Conservation (phyloP, 2,888 invertebrate genomes). For the Crematogaster levior region DNA sequence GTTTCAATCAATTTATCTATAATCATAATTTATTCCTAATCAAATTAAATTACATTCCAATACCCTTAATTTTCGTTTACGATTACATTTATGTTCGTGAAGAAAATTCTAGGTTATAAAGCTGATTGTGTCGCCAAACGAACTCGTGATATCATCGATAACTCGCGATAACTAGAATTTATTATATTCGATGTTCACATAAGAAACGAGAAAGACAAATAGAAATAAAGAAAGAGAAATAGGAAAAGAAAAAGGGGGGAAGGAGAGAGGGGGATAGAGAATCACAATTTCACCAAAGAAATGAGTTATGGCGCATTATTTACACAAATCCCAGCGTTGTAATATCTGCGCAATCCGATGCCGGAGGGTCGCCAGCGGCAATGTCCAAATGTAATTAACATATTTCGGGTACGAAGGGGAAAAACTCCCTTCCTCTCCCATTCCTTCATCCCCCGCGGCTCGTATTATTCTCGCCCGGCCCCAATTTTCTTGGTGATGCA, state of each 20-base stretch:
- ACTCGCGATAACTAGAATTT: slow-evolving; percentile 29
- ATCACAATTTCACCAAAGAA: slow-evolving; percentile 20
- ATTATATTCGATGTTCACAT: slow-evolving; percentile 23
- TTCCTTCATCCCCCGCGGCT: slow-evolving; percentile 61
- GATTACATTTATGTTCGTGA: not conserved
- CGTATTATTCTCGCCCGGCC: slow-evolving; percentile 72
- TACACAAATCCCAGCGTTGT: slow-evolving; percentile 50
- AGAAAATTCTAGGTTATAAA: slow-evolving; percentile 20
- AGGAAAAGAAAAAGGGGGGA: not conserved
- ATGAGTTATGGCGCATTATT: slow-evolving; percentile 49
- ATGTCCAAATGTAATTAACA: slow-evolving; percentile 71
- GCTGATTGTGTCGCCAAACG: slow-evolving; percentile 9
- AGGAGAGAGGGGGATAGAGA: not conserved
- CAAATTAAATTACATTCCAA: not conserved
- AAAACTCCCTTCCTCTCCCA: slow-evolving; percentile 50
- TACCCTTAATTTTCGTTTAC: not conserved
- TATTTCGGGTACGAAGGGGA: slow-evolving; percentile 64
- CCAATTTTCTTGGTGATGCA: slow-evolving; percentile 74
- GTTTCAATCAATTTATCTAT: not conserved
- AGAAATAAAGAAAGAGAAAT: not conserved
- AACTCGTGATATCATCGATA: slow-evolving; percentile 13
- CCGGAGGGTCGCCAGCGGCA: slow-evolving; percentile 59
- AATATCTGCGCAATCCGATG: slow-evolving; percentile 45
- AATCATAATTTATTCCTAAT: too few species aligned
- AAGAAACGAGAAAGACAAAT: not conserved